Evolutionary conservation across 2,888 invertebrate genomes (phyloP).

Genomic region (Plagodis dolabraria): DNA sequence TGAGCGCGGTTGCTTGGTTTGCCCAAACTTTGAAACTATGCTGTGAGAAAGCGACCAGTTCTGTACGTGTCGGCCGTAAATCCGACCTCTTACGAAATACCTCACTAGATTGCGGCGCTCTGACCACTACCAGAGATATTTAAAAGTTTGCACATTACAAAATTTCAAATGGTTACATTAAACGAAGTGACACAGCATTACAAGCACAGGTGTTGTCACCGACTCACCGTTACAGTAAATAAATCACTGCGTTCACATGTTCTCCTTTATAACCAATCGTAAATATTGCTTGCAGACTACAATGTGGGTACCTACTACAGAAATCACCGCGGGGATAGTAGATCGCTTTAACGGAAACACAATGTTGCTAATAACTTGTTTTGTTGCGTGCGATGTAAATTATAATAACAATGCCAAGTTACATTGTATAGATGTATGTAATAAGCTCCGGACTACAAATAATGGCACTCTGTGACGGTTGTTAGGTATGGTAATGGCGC

Average conservation of each 20-base stretch:
- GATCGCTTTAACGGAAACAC: constrained; percentile 40
- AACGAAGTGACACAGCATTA: constrained; percentile 17
- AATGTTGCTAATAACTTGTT: constrained; percentile 44
- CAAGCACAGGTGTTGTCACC: constrained; percentile 4
- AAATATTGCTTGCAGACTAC: constrained; percentile 19
- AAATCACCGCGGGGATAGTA: constrained; percentile 36
- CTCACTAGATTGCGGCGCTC: constrained; percentile 42
- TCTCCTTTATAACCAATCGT: constrained; percentile 21
- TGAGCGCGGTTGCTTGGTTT: constrained; percentile 34
- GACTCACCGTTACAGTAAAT: constrained; percentile 15
- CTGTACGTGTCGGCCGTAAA: constrained; percentile 42
- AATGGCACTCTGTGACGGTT: constrained; percentile 37
- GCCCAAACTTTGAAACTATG: constrained; percentile 39
- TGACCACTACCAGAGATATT: constrained; percentile 20
- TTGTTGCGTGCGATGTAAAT: constrained; percentile 41
- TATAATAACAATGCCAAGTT: constrained; percentile 43
- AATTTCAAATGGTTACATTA: constrained; percentile 27
- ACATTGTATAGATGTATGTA: constrained; percentile 34
- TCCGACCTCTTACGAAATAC: constrained; percentile 50
- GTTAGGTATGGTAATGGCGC: constrained; percentile 39
- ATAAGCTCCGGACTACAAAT: constrained; percentile 30
- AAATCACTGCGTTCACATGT: constrained; percentile 26
- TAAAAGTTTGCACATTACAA: constrained; percentile 25
- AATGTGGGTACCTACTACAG: constrained; percentile 29
- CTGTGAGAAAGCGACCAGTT: constrained; percentile 49